Conservation (phyloP, 2,797 vertebrate species). For the Garrulus glandarius region DNA sequence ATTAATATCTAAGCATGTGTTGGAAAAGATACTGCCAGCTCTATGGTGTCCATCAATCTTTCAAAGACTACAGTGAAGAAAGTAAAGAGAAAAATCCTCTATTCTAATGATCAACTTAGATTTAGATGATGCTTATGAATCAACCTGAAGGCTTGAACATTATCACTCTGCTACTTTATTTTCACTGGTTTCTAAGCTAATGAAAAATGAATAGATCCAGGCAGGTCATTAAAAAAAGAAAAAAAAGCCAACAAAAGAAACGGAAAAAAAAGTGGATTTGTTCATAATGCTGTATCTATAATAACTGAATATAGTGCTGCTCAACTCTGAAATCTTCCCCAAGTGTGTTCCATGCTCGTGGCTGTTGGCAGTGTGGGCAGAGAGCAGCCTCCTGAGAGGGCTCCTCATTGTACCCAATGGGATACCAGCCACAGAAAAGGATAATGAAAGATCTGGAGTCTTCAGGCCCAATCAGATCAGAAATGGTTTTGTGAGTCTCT, state of each 20-base stretch:
- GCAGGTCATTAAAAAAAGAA: not conserved
- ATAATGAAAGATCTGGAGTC: not conserved
- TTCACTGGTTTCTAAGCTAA: not conserved
- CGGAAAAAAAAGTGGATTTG: not conserved
- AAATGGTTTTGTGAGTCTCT: not conserved
- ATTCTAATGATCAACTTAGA: not conserved
- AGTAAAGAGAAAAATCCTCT: not conserved
- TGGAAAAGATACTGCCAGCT: not conserved
- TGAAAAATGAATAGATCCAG: not conserved
- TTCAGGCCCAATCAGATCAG: not conserved
- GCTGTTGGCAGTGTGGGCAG: not conserved
- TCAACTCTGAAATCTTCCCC: not conserved
- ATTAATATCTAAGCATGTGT: not conserved
- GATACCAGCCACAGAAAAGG: not conserved
- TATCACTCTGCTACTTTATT: not conserved
- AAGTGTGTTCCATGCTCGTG: not conserved
- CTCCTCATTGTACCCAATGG: not conserved
- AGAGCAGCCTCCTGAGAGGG: not conserved
- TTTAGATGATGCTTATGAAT: not conserved
- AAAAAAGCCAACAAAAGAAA: not conserved
- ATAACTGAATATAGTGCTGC: not conserved
- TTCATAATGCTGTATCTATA: not conserved
- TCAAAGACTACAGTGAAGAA: not conserved
- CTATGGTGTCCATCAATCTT: not conserved
- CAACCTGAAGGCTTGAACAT: not conserved